Conservation (phyloP, 2,113 vertebrate genomes). For the Passer montanus region DNA sequence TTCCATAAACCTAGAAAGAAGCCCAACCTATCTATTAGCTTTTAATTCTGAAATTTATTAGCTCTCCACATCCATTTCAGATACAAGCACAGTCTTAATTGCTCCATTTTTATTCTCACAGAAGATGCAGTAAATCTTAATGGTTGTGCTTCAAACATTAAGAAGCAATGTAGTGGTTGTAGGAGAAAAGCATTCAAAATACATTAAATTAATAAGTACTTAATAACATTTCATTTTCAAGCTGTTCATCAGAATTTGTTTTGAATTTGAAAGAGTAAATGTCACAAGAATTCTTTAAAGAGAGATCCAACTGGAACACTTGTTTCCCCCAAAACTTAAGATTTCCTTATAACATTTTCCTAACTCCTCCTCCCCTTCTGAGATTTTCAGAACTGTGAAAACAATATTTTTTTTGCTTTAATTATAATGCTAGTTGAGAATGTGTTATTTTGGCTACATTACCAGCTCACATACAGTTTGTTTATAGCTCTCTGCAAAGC, state of each 20-base stretch:
- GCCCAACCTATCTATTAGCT: conserved; percentile 62
- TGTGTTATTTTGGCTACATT: conserved; percentile 69
- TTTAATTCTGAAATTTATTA: conserved; percentile 79
- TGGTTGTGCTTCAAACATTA: conserved; percentile 53
- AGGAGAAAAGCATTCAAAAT: conserved; percentile 67
- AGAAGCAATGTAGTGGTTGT: conserved; percentile 56
- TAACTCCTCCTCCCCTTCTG: not conserved
- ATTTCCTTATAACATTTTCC: conserved; percentile 13
- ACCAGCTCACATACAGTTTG: conserved; percentile 70
- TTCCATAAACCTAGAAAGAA: conserved; percentile 67
- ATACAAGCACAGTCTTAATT: conserved; percentile 76
- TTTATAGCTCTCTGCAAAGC: conserved; percentile 78
- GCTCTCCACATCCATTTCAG: conserved; percentile 60
- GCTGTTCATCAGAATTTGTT: conserved; percentile 62
- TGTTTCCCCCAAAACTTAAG: not conserved
- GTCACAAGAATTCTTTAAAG: conserved; percentile 28
- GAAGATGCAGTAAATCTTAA: conserved; percentile 78
- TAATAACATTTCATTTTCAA: conserved; percentile 69
- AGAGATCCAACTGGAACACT: not conserved
- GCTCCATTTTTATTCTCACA: conserved; percentile 74
- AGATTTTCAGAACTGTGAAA: conserved; percentile 59
- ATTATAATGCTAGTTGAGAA: conserved; percentile 71
- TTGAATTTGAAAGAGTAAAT: conserved; percentile 59
- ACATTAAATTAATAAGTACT: conserved; percentile 62
- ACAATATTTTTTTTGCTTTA: conserved; percentile 61